A percentile compares a stretch with the other conserved stretches of the same genome.
These are phyloP conservation scores for Ochropleura plecta DNA, from an alignment of 2,888 invertebrate species.

Conservation along the genomic window DNA sequence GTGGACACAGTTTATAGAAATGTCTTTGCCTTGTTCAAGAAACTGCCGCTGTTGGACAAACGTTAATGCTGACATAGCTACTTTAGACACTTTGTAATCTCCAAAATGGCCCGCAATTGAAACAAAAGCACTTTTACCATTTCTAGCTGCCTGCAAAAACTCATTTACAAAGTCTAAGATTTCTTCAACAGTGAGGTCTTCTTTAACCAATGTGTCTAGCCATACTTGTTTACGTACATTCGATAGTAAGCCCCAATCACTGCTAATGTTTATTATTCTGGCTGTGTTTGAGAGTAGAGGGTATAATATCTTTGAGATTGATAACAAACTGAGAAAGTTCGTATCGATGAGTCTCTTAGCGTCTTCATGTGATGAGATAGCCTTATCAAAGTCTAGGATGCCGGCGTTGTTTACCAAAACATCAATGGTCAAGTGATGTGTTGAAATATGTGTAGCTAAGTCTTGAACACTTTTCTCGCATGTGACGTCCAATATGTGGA, in stretches of 20 bases:
- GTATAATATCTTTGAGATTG: conserved; percentile 92
- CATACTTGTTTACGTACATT: conserved; percentile 86
- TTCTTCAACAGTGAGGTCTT: conserved; percentile 87
- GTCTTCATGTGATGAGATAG: conserved; percentile 92
- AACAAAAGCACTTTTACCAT: conserved; percentile 83
- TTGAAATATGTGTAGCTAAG: conserved; percentile 91
- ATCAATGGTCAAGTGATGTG: conserved; percentile 93
- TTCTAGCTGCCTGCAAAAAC: conserved; percentile 90
- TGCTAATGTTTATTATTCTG: conserved; percentile 94
- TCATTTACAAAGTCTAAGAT: conserved; percentile 89
- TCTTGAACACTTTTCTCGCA: conserved; percentile 91
- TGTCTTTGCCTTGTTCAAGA: conserved; percentile 86
- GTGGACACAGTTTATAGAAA: conserved; percentile 88
- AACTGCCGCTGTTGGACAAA: conserved; percentile 87
- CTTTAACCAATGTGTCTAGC: conserved; percentile 84
- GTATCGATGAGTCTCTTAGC: conserved; percentile 93
- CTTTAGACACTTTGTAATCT: conserved; percentile 89
- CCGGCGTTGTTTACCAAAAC: conserved; percentile 95
- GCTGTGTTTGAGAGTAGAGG: conserved; percentile 93
- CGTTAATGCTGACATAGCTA: conserved; percentile 86
- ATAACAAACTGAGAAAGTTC: conserved; percentile 93
- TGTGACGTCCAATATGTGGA: conserved; percentile 93
- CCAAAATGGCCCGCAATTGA: conserved; percentile 87
- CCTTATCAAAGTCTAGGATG: conserved; percentile 92
- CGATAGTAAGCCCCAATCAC: conserved; percentile 89